Base-by-base conservation (phyloP, 2,888 invertebrate genomes). In the Coremacera marginata region DNA sequence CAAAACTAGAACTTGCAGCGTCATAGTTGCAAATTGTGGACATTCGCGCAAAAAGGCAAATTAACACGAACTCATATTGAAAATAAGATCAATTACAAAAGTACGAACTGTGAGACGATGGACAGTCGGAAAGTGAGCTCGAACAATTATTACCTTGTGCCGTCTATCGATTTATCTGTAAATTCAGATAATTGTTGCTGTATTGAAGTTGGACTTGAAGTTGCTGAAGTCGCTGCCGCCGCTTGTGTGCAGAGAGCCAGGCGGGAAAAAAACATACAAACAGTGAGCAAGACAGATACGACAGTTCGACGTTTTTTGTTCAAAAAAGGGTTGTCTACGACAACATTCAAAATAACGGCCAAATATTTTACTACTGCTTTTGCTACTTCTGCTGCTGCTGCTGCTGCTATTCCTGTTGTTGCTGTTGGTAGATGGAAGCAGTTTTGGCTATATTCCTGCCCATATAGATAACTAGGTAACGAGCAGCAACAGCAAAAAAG, bases 401-500 rank as follows among this genome's bases (percentile, higher is more conserved):
- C 55, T 44, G 11, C 62, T 9, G 11, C 52, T 51, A 9, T 70
- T 70, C 19, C 5, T 76, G 62, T 37, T 75, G 73, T 1, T 70
- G 22, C 11, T 55, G 70, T 51, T 75, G 65, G 51, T 22, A n/a
- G 49, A 34, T 25, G 51, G 25, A 5, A 72, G 72, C 72, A 44
- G 25, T 44, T 51, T 44, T 44, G 67, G 25, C 67, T 34, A 49
- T 19, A 55, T 19, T 14, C 31, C 52, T 57, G 52, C 55, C 68
- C 78, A 78, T 77, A 80, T 81, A 78, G 77, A 80, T 81, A 78
- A 78, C 78, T 81, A 37, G 70, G 71, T 60, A 71, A 57, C 71
- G 9, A 55, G 71, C 71, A 31, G 44, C 67, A 67, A 22, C 16
- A 67, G 49, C 44, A 67, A 22, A 3, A 19, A 14, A 44, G 8